Evolutionary conservation across 2,113 vertebrate species (phyloP).

Genomic region (Psittacula cyanocephala): DNA sequence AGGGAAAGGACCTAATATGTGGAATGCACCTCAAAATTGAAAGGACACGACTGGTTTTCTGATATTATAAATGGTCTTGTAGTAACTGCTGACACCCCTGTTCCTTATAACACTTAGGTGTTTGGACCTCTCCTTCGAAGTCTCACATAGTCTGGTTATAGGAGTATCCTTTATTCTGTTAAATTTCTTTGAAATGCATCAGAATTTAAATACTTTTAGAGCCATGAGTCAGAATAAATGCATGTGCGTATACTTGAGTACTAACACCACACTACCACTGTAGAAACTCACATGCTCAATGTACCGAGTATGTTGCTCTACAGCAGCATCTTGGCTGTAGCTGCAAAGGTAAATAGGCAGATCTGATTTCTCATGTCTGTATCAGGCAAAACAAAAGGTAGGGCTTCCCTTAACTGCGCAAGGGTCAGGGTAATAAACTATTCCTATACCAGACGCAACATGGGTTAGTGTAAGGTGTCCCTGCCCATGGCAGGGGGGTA

Average conservation of each 20-base stretch:
- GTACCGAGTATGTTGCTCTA: no score
- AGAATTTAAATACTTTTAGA: not conserved
- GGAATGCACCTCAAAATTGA: not conserved
- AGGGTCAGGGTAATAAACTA: not conserved
- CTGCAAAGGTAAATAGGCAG: not conserved
- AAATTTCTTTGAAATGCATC: not conserved
- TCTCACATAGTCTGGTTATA: not conserved
- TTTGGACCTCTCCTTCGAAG: not conserved
- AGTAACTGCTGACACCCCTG: not conserved
- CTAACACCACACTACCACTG: not conserved
- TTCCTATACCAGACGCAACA: not conserved
- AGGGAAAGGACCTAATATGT: not conserved
- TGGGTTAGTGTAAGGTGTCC: no score
- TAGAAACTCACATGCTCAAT: rapidly evolving
- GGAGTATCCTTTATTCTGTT: not conserved
- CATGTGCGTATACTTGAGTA: rapidly evolving
- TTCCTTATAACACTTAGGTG: not conserved
- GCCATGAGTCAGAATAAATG: not conserved
- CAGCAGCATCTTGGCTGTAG: not conserved
- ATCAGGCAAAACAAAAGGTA: not conserved
- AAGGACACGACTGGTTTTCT: not conserved
- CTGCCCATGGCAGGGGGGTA: no score
- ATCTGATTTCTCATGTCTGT: not conserved
- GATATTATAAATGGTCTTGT: not conserved
- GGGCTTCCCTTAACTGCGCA: not conserved